Base-by-base conservation (phyloP, 2,797 vertebrate genomes). In the Cheirogaleus major region DNA sequence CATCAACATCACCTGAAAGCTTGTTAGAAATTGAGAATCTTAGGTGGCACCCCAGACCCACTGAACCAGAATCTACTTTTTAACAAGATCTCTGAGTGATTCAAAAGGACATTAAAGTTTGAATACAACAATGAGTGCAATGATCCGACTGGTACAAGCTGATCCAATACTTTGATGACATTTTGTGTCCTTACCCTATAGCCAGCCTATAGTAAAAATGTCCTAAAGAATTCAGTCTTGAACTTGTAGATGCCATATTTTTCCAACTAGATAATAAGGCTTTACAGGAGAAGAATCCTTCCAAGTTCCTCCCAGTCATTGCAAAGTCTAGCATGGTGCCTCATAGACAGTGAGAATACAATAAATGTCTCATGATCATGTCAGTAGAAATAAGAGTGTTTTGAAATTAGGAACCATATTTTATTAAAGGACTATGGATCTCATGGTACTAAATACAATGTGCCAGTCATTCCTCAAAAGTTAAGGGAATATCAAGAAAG, bases 351-450 rank as follows among this genome's bases (percentile, higher is more conserved):
- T 27, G 20, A 88, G 45, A 50, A 5, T n/a, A 81, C 11, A 45
- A 70, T 30, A 80, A 85, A 69, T 43, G 48, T 27, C 61, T 91
- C 43, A 32, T 87, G 18, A 91, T 88, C 5, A 52, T 41, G 27
- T 4, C 38, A 70, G 2, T 50, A 72, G 12, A 93, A 92, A 89
- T 84, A 61, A 41, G 14, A 81, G 15, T 30, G 41, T 11, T 84
- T 70, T 92, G 86, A 92, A 85, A 89, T 93, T 70, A 76, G 32
- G 14, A 91, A 35, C 43, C 23, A 43, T 35, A 27, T 35, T 97
- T 89, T 63, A 76, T 65, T 25, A 91, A 89, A 91, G 7, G 15
- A 52, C n/a, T 27, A 20, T n/a, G 65, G 45, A 57, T n/a, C 45
- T 91, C 59, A n/a, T 41, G 50, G 14, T 30, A 13, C 27, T 50